Conservation (phyloP, 2,888 invertebrate genomes). For the Zelleria hepariella region DNA sequence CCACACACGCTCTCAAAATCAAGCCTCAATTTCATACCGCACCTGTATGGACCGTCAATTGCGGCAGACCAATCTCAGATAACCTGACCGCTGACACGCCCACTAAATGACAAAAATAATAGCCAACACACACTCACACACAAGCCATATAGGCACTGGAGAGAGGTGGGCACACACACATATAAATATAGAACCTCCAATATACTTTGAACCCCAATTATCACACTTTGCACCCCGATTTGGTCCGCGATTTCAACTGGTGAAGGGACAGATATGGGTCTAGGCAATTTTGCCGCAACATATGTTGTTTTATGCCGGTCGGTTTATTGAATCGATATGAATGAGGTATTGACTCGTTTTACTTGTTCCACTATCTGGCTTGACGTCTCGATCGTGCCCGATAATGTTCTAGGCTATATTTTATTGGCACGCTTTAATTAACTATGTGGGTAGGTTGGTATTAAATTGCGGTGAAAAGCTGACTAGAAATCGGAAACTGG, state of each 20-base stretch:
- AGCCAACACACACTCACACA: constrained; percentile 17
- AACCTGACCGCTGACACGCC: constrained; percentile 36
- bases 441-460: not conserved
- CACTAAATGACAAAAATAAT: constrained; percentile 37
- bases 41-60: not conserved
- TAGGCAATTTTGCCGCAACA: not conserved
- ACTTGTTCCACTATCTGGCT: constrained; percentile 3
- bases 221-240: not conserved
- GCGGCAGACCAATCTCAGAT: constrained; percentile 27
- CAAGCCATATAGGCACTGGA: constrained; percentile 15
- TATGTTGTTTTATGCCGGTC: constrained; percentile 2
- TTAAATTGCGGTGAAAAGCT: not conserved
- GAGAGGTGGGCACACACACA: constrained; percentile 19
- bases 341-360: constrained; percentile 6
- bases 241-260: not conserved
- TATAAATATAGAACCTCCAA: constrained; percentile 5
- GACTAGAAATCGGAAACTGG: not conserved
- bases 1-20: not conserved
- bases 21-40: not conserved
- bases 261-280: not conserved
- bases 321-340: constrained; percentile 7
- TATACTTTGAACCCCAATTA: not conserved
- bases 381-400: constrained; percentile 5
- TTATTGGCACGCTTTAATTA: constrained; percentile 6
- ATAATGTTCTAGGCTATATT: constrained; percentile 3